Base-by-base conservation (phyloP, 2,888 invertebrate species). In the Mythimna pallens region DNA sequence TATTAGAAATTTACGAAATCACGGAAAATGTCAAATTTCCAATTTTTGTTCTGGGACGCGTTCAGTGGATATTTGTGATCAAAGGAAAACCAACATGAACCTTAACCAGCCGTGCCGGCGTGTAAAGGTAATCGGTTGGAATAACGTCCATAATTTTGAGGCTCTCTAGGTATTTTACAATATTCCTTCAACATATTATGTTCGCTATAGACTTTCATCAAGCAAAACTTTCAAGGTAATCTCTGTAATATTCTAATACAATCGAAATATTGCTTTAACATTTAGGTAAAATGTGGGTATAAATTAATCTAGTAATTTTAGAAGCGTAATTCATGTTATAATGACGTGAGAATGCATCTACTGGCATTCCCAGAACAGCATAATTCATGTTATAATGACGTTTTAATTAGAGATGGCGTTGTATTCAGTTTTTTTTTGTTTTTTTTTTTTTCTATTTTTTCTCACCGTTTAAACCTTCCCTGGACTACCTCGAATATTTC, bases 71-170 rank as follows among this genome's bases (percentile, higher is more conserved):
- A 47, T 71, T 61, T 78, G 22, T 22, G 36, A 61, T 54, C 59
- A 74, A 71, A 70, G 58, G n/a, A 17, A 74, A 52, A 58, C 58
- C 40, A 22, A 43, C 17, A 43, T 17, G 25, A 59, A 36, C n/a
- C 17, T 34, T 34, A 34, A 34, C 10, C 30, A 58, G 40, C 20
- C 50, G 17, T 50, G 57, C 69, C 47, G 36, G 22, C 36, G 40
- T 17, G 57, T 73, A 25, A 36, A 76, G 68, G 43, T 66, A 76
- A 67, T 76, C 68, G 43, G 30, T 43, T 77, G 50, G 70, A 70
- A 77, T 69, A 70, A 34, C 7, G 70, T 73, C 7, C 70, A 52
- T 70, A 73, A 34, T 68, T 69, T 70, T n/a, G n/a, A 59, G 30
- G 25, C 52, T 43, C n/a, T 14, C 17, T 43, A 58, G n/a, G 12